These are phyloP conservation scores for Ficedula albicollis DNA, from an alignment of 2,797 vertebrate species.

Conservation along the genomic window DNA sequence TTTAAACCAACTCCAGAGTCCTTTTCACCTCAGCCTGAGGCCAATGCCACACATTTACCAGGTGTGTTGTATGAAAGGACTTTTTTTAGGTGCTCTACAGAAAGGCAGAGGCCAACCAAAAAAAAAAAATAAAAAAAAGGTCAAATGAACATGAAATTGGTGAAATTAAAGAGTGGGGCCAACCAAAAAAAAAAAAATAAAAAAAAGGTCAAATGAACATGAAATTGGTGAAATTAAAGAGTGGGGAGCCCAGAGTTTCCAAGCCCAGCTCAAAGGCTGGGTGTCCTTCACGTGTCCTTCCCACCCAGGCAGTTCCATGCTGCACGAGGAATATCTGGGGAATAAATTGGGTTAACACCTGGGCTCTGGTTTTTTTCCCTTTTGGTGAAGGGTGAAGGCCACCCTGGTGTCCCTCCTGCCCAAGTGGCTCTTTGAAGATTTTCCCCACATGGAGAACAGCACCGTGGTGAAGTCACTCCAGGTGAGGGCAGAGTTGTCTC, in stretches of 20 bases:
- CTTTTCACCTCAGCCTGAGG: not conserved
- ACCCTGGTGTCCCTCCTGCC: conserved; percentile 76
- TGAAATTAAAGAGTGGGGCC: not conserved
- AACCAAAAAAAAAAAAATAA: not conserved
- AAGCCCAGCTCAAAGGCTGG: not conserved
- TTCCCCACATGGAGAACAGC: conserved; percentile 87
- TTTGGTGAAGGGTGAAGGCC: conserved; percentile 80
- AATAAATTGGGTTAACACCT: not conserved
- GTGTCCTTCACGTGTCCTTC: fast-evolving
- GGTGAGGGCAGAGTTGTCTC: conserved; percentile 74
- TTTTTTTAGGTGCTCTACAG: not conserved
- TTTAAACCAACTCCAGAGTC: not conserved
- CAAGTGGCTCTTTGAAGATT: conserved; percentile 79
- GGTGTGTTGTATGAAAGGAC: not conserved
- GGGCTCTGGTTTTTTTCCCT: not conserved
- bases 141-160: not conserved
- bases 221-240: not conserved
- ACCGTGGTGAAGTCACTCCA: conserved; percentile 80
- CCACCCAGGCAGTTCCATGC: not conserved
- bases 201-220: no score
- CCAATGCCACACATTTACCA: not conserved
- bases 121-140: not conserved
- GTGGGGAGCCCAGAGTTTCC: not conserved
- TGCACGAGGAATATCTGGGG: fast-evolving
- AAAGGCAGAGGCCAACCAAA: not conserved